Evolutionary conservation across 1,140 invertebrate species (phyloP).

Genomic region (Batillaria attramentaria): DNA sequence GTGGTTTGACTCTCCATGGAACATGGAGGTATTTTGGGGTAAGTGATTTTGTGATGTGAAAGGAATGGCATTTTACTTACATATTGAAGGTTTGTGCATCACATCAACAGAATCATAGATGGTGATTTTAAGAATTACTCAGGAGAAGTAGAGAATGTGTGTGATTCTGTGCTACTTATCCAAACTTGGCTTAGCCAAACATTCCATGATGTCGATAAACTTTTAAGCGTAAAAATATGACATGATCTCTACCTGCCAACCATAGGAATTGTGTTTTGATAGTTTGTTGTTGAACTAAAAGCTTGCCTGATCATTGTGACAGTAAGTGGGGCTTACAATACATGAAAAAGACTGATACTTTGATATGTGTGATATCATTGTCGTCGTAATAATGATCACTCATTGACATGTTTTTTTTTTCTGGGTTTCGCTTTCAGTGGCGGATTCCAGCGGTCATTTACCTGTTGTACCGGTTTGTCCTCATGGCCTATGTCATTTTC

Average conservation of each 20-base stretch:
- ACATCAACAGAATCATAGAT: not conserved
- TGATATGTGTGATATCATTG: not conserved
- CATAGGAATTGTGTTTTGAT: not conserved
- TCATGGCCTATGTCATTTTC: conserved; percentile 47
- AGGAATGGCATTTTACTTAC: too few species aligned
- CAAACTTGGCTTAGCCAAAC: too few species aligned
- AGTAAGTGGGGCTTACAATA: not conserved
- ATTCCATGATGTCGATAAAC: too few species aligned
- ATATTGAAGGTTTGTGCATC: not conserved
- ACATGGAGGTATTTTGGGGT: not conserved
- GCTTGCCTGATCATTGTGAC: not conserved
- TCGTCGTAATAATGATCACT: not conserved
- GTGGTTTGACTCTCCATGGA: not conserved
- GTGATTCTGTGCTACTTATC: too few species aligned
- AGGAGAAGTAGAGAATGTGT: too few species aligned
- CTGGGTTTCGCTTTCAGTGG: conserved; percentile 46
- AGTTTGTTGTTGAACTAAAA: not conserved
- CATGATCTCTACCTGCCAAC: too few species aligned
- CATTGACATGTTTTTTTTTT: conserved; percentile 19
- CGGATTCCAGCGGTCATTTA: conserved; percentile 44
- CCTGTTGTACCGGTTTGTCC: conserved; percentile 41
- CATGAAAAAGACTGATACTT: not conserved
- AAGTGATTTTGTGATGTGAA: not conserved
- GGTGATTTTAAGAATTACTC: too few species aligned
- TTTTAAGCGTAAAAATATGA: too few species aligned